phyloP scores from a whole-genome alignment of 1,140 invertebrate species.

The Dufourea novaeangliae region DNA sequence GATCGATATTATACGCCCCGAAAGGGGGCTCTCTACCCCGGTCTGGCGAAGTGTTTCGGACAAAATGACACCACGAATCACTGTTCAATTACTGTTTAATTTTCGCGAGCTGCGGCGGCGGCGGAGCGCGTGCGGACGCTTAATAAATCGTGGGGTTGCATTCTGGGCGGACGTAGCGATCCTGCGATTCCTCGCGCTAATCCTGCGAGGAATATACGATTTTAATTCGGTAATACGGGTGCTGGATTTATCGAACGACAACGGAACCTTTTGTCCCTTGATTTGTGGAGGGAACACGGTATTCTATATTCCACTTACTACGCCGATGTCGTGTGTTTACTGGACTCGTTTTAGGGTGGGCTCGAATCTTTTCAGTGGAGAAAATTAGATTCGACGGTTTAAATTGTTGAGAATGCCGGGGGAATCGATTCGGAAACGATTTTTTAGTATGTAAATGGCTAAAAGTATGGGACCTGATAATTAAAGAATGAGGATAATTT shows the following conservation, averaged over 20 bases:
- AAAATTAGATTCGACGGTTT: no score
- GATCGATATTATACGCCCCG: conserved; percentile 65
- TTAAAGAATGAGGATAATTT: no score
- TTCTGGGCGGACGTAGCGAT: not conserved
- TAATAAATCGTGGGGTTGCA: conserved; percentile 28
- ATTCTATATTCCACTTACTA: not conserved
- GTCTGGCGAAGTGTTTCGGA: conserved; percentile 51
- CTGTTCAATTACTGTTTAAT: conserved; percentile 65
- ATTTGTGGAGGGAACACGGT: not conserved
- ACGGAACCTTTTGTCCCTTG: not conserved
- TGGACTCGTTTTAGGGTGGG: no score
- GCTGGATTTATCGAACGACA: not conserved
- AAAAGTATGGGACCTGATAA: no score
- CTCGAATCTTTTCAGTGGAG: no score
- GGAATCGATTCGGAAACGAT: no score
- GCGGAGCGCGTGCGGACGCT: not conserved
- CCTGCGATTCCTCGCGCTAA: conserved; percentile 6
- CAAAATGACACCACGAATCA: conserved; percentile 67
- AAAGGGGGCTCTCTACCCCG: conserved; percentile 41
- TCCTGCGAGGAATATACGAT: not conserved
- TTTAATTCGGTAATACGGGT: not conserved
- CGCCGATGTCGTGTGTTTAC: not conserved
- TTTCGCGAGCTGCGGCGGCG: not conserved
- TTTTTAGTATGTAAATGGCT: no score
- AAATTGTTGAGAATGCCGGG: no score